These are phyloP conservation scores for Antitype chi DNA, from an alignment of 2,888 invertebrate genomes.

Conservation along the genomic window DNA sequence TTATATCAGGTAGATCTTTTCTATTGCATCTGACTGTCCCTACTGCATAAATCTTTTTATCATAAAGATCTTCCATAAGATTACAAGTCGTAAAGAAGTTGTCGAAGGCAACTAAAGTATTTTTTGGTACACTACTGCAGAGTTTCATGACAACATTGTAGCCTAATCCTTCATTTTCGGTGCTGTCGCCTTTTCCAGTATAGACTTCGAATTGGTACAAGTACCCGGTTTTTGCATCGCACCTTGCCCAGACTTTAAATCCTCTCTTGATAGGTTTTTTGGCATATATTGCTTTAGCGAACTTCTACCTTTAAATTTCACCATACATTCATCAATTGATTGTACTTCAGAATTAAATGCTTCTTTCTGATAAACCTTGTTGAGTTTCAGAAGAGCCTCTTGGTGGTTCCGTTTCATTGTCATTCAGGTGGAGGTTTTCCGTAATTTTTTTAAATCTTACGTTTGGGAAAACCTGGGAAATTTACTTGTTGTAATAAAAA, in stretches of 20 bases:
- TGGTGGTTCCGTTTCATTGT: slow-evolving; percentile 9
- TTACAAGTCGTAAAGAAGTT: not conserved
- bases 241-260: slow-evolving; percentile 29
- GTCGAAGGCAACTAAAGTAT: not conserved
- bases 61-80: not conserved
- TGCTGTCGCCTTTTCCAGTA: slow-evolving; percentile 21
- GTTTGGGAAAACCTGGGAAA: no score
- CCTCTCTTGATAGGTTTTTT: slow-evolving; percentile 28
- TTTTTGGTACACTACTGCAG: not conserved
- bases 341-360: slow-evolving; percentile 9
- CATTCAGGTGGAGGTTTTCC: not conserved
- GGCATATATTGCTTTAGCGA: slow-evolving; percentile 56
- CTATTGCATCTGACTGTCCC: not conserved
- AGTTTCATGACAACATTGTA: not conserved
- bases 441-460: not conserved
- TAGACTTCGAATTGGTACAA: slow-evolving; percentile 28
- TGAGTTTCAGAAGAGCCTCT: not conserved
- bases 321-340: slow-evolving; percentile 50
- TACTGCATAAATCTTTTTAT: not conserved
- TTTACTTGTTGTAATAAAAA: no score
- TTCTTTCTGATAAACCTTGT: not conserved
- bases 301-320: slow-evolving; percentile 52
- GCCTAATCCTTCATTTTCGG: not conserved
- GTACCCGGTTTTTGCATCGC: slow-evolving; percentile 22
- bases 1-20: not conserved